These are phyloP conservation scores for Bubalus kerabau DNA, from an alignment of 2,113 vertebrate species.

Conservation along the genomic window DNA sequence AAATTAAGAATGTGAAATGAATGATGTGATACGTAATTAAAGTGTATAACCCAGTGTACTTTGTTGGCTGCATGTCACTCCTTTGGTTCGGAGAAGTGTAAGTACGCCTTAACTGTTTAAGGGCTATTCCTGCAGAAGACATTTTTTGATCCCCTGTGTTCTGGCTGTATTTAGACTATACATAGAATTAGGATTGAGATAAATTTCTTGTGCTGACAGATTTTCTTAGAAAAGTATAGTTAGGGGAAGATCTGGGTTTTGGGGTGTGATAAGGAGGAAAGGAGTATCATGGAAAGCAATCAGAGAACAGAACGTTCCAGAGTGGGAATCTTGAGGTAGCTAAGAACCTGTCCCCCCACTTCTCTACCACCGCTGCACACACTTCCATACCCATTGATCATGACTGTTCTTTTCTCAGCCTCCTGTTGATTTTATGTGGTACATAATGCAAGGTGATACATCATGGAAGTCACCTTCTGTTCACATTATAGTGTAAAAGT, in stretches of 20 bases:
- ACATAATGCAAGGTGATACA: not conserved
- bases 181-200: not conserved
- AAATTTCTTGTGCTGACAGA: not conserved
- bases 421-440: not conserved
- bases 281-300: not conserved
- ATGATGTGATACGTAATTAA: not conserved
- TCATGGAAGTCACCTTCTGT: not conserved
- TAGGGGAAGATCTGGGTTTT: not conserved
- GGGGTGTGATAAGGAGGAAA: not conserved
- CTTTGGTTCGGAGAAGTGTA: not conserved
- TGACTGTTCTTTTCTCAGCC: not conserved
- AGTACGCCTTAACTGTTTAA: not conserved
- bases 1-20: not conserved
- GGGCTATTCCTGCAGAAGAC: not conserved
- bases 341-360: not conserved
- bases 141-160: not conserved
- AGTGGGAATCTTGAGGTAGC: not conserved
- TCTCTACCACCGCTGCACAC: not conserved
- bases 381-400: not conserved
- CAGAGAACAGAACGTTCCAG: not conserved
- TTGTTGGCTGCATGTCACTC: not conserved
- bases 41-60: not conserved
- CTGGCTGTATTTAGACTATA: not conserved
- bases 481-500: not conserved
- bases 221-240: not conserved